Conservation (phyloP, 2,797 vertebrate species). For the Catharus ustulatus region DNA sequence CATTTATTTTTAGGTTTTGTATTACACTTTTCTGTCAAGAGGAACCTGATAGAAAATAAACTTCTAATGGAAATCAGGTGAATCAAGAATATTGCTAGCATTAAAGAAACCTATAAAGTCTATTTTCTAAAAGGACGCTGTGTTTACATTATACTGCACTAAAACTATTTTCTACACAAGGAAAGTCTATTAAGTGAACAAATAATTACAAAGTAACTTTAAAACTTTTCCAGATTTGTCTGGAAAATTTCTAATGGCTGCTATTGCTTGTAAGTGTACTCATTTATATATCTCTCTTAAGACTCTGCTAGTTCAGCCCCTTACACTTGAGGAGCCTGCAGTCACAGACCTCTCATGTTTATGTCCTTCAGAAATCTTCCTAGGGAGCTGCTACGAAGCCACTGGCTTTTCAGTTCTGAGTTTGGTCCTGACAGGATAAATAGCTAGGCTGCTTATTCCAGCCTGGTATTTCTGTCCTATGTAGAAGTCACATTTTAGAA, state of each 20-base stretch:
- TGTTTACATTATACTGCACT: not conserved
- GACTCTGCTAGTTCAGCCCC: not conserved
- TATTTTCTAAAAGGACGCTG: not conserved
- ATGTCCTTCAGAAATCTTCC: not conserved
- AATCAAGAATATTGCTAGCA: fast-evolving
- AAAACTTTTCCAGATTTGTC: not conserved
- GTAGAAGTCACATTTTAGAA: not conserved
- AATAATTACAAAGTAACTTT: not conserved
- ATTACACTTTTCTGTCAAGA: not conserved
- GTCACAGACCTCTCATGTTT: not conserved
- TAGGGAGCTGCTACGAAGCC: not conserved
- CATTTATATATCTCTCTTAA: not conserved
- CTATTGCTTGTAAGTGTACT: not conserved
- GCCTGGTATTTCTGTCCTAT: not conserved
- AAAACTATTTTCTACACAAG: not conserved
- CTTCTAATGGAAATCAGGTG: not conserved
- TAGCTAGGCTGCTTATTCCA: not conserved
- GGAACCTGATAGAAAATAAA: not conserved
- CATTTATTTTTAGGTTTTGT: not conserved
- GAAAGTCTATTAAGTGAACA: not conserved
- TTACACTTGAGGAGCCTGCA: not conserved
- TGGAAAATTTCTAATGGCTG: not conserved
- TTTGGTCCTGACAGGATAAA: not conserved
- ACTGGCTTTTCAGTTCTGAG: not conserved
- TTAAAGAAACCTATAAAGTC: not conserved